Conservation (phyloP, 2,888 invertebrate genomes). For the Tachina fera region DNA sequence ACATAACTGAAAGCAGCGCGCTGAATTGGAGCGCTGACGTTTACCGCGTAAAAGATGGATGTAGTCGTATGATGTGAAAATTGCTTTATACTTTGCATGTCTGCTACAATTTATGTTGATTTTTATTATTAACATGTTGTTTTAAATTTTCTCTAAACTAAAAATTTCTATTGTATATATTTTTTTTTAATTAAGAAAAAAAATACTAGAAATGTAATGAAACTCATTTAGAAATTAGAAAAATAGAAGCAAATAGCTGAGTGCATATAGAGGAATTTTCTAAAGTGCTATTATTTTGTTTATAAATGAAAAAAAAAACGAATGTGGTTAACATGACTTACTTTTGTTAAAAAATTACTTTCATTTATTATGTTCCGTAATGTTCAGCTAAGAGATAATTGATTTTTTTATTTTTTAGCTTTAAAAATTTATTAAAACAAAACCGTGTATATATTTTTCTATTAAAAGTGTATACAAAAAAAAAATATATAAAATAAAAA, state of each 20-base stretch:
- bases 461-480: not conserved
- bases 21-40: not conserved
- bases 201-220: slow-evolving; percentile 21
- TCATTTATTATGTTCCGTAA: slow-evolving; percentile 43
- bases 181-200: slow-evolving; percentile 9
- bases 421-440: slow-evolving; percentile 9
- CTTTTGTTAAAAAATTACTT: slow-evolving; percentile 36
- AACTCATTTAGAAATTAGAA: slow-evolving; percentile 47
- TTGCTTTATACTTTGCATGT: slow-evolving; percentile 54
- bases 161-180: slow-evolving; percentile 32
- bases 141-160: slow-evolving; percentile 52
- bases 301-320: not conserved
- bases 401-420: slow-evolving; percentile 21
- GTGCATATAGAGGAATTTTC: not conserved
- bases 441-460: not conserved
- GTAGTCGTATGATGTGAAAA: slow-evolving; percentile 63
- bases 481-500: not conserved
- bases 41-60: slow-evolving; percentile 31
- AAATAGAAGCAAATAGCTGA: not conserved
- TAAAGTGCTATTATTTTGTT: slow-evolving; percentile 7
- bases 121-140: slow-evolving; percentile 59
- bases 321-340: slow-evolving; percentile 10
- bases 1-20: not conserved
- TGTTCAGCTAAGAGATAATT: slow-evolving; percentile 36
- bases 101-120: slow-evolving; percentile 56